These are phyloP conservation scores for Anas georgica DNA, from an alignment of 2,797 vertebrate species.

Conservation along the genomic window DNA sequence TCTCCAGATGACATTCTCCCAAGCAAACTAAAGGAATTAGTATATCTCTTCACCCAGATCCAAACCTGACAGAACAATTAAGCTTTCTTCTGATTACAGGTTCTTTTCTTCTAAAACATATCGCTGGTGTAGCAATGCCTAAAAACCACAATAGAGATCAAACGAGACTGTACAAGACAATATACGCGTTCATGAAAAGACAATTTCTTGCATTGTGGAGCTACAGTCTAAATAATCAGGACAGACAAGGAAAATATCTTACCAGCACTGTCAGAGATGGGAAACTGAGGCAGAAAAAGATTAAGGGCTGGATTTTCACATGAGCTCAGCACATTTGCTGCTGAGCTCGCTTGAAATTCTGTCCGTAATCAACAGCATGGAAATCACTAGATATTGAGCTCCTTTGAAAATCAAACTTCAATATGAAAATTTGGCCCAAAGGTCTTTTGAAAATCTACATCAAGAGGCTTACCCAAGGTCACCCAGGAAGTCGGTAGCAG, in stretches of 20 bases:
- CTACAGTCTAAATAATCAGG: slow-evolving; percentile 33
- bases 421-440: slow-evolving; percentile 64
- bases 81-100: not conserved
- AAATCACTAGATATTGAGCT: slow-evolving; percentile 61
- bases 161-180: slow-evolving; percentile 18
- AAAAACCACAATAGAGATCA: not conserved
- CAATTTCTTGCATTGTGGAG: not conserved
- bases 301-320: slow-evolving; percentile 53
- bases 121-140: not conserved
- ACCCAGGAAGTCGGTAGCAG: slow-evolving; percentile 59
- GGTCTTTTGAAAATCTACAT: slow-evolving; percentile 67
- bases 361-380: slow-evolving; percentile 54
- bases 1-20: not conserved
- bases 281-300: slow-evolving; percentile 64
- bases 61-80: not conserved
- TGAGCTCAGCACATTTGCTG: slow-evolving; percentile 49
- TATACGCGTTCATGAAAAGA: slow-evolving; percentile 16
- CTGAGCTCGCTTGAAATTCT: slow-evolving; percentile 53
- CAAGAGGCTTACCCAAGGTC: slow-evolving; percentile 69
- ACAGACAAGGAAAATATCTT: slow-evolving; percentile 17
- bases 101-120: slow-evolving; percentile 14
- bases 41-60: not conserved
- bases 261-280: slow-evolving; percentile 21
- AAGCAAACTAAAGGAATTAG: not conserved
- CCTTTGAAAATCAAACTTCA: slow-evolving; percentile 68